These are phyloP conservation scores for Hyperoplus lanceolatus DNA, from an alignment of 2,797 vertebrate species.

Conservation along the genomic window DNA sequence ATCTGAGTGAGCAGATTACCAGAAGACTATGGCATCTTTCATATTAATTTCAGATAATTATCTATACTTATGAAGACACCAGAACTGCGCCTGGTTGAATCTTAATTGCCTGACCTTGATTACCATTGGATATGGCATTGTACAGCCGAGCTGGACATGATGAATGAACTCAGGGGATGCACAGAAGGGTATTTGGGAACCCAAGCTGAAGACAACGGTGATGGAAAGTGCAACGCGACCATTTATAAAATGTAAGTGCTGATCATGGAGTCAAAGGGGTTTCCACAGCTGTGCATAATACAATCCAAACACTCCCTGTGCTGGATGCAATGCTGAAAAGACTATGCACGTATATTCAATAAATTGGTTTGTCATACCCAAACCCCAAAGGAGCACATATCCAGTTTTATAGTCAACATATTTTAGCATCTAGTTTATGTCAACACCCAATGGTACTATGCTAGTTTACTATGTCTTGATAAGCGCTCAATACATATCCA, in stretches of 20 bases:
- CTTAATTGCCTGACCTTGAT: slow-evolving; percentile 73
- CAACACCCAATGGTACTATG: neutral
- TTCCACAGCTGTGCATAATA: slow-evolving; percentile 62
- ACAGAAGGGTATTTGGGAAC: slow-evolving; percentile 23
- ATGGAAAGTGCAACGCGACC: slow-evolving; percentile 42
- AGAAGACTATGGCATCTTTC: slow-evolving; percentile 67
- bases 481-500: neutral
- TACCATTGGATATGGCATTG: slow-evolving; percentile 56
- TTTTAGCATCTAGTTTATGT: slow-evolving; percentile 20
- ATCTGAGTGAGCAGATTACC: slow-evolving; percentile 54
- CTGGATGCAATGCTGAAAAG: slow-evolving; percentile 23
- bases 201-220: slow-evolving; percentile 45
- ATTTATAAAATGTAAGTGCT: slow-evolving; percentile 57
- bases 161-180: slow-evolving; percentile 33
- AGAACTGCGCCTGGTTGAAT: slow-evolving; percentile 49
- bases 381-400: slow-evolving; percentile 26
- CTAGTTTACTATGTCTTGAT: neutral
- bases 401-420: slow-evolving; percentile 7
- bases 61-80: slow-evolving; percentile 70
- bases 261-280: slow-evolving; percentile 39
- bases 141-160: slow-evolving; percentile 52
- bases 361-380: slow-evolving; percentile 4
- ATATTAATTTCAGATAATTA: slow-evolving; percentile 77
- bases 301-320: slow-evolving; percentile 43
- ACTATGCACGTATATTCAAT: slow-evolving; percentile 5